These are phyloP conservation scores for Sebastes nivosus DNA, from an alignment of 2,797 vertebrate genomes.

Conservation along the genomic window DNA sequence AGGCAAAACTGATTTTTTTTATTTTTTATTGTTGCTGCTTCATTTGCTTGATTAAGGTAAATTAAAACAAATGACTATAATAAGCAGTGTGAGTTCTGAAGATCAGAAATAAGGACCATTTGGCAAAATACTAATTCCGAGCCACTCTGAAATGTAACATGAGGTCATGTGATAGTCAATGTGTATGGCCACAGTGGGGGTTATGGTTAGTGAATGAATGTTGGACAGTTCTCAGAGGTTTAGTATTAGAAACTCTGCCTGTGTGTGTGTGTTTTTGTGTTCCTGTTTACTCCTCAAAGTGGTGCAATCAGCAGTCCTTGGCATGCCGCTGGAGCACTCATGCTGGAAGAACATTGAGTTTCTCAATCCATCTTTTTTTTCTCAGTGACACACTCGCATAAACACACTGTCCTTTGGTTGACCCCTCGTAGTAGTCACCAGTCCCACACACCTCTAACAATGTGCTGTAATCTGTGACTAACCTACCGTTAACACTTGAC, in stretches of 20 bases:
- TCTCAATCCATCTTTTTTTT: slow-evolving; percentile 25
- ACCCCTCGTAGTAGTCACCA: slow-evolving; percentile 26
- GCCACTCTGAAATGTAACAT: not conserved
- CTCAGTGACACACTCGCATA: not conserved
- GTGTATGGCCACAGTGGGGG: not conserved
- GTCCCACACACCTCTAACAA: slow-evolving; percentile 34
- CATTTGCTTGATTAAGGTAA: too few relatives aligned
- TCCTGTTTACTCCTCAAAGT: slow-evolving; percentile 39
- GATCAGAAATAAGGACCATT: not conserved
- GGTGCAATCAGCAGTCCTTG: slow-evolving; percentile 45
- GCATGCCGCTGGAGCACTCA: slow-evolving; percentile 29
- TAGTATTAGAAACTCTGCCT: not conserved
- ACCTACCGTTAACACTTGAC: slow-evolving; percentile 20
- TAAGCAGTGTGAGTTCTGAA: not conserved
- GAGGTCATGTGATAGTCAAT: not conserved
- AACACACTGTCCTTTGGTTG: slow-evolving; percentile 48
- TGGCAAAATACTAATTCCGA: not conserved
- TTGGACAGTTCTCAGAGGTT: not conserved
- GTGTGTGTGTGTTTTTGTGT: slow-evolving; percentile 18
- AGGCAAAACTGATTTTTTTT: too few relatives aligned
- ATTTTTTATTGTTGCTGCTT: not conserved
- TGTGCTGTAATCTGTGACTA: slow-evolving; percentile 39
- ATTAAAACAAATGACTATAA: too few relatives aligned
- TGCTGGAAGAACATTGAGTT: slow-evolving; percentile 44
- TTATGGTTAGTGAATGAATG: not conserved